Evolutionary conservation across 1,140 invertebrate species (phyloP).

Genomic region (Scaptomyza hsui): DNA sequence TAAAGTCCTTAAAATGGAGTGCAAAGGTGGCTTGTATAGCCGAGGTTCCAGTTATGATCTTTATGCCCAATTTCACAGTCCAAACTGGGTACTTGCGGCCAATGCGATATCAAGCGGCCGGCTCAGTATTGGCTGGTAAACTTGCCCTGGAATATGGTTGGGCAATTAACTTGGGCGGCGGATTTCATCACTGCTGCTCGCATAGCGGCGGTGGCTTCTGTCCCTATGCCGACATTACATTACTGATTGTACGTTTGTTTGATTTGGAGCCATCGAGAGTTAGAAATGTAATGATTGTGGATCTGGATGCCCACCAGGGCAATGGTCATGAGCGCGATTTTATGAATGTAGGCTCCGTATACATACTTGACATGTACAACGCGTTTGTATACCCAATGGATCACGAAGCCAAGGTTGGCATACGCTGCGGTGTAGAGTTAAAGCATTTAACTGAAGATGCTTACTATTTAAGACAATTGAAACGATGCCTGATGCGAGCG

Average conservation of each 20-base stretch:
- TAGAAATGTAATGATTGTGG: conserved; percentile 92
- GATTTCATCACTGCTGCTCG: conserved; percentile 92
- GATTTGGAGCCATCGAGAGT: conserved; percentile 85
- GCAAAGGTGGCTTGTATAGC: conserved; percentile 91
- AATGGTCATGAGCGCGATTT: conserved; percentile 95
- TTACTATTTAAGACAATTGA: conserved; percentile 89
- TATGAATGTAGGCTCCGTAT: conserved; percentile 88
- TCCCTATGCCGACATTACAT: conserved; percentile 94
- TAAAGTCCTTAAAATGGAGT: conserved; percentile 90
- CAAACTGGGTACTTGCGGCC: conserved; percentile 90
- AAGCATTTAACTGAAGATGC: conserved; percentile 87
- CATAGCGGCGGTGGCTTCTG: conserved; percentile 93
- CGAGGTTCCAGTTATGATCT: conserved; percentile 90
- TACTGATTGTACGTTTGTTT: conserved; percentile 89
- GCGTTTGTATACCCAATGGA: conserved; percentile 92
- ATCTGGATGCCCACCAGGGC: conserved; percentile 95
- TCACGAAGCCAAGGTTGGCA: conserved; percentile 89
- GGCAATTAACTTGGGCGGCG: conserved; percentile 96
- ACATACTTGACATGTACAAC: conserved; percentile 95
- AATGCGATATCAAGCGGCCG: conserved; percentile 92
- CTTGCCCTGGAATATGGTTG: conserved; percentile 92
- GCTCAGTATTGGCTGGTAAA: conserved; percentile 91
- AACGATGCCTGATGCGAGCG: conserved; percentile 87
- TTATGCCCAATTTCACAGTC: conserved; percentile 91
- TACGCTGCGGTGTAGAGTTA: conserved; percentile 90